Evolutionary conservation across 2,888 invertebrate species (phyloP).

Genomic region (Coremacera marginata): DNA sequence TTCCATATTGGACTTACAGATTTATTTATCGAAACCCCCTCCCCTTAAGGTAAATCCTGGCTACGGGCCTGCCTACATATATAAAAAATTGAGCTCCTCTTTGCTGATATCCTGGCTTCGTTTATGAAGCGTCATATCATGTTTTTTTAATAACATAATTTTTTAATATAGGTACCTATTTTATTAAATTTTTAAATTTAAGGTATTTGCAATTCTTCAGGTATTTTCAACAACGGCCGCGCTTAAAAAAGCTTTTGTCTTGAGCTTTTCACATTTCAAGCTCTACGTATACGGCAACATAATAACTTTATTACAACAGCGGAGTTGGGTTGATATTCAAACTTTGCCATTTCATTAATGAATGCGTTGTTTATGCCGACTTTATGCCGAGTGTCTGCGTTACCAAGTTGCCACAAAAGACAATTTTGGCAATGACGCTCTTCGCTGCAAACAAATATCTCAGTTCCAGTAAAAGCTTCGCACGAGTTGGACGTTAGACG

Average conservation of each 20-base stretch:
- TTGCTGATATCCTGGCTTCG: too few species aligned
- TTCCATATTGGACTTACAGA: too few species aligned
- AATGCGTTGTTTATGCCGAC: conserved; percentile 1
- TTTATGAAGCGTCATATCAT: too few species aligned
- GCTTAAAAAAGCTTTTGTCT: neutral
- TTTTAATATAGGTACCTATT: too few species aligned
- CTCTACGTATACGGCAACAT: neutral
- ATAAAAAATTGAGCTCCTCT: too few species aligned
- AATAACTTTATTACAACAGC: neutral
- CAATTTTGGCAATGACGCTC: conserved; percentile 10
- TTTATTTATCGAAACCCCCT: too few species aligned
- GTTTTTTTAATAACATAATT: too few species aligned
- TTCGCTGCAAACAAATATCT: neutral
- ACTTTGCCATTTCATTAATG: conserved; percentile 13
- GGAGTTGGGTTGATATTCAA: neutral
- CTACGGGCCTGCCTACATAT: too few species aligned
- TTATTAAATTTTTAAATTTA: too few species aligned
- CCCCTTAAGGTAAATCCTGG: too few species aligned
- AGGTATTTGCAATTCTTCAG: too few species aligned
- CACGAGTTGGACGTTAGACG: neutral
- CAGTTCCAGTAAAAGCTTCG: conserved; percentile 23
- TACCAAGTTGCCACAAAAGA: neutral
- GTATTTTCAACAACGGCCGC: neutral
- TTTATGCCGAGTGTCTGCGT: neutral
- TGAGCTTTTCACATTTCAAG: neutral